Evolutionary conservation across 2,113 vertebrate genomes (phyloP).

Genomic region (Channa maculata): DNA sequence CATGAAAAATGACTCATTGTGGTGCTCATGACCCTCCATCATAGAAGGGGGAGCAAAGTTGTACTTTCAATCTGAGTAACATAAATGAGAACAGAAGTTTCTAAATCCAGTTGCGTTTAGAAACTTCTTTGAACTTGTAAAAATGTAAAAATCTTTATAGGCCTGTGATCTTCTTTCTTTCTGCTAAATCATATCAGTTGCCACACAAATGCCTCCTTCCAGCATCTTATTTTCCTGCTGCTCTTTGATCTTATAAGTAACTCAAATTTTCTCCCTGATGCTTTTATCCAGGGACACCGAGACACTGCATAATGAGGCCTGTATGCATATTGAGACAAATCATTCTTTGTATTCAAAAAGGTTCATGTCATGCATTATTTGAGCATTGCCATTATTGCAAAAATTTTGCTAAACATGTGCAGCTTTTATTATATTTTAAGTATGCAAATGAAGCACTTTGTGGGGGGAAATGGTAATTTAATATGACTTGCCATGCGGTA

Average conservation of each 20-base stretch:
- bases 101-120: neutral
- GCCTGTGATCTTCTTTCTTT: slow-evolving; percentile 39
- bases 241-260: slow-evolving; percentile 63
- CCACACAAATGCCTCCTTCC: slow-evolving; percentile 18
- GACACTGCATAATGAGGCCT: slow-evolving; percentile 3
- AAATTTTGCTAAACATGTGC: slow-evolving; percentile 8
- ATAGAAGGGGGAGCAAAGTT: neutral
- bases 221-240: slow-evolving; percentile 48
- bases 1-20: slow-evolving; percentile 13
- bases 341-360: slow-evolving; percentile 13
- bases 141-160: slow-evolving; percentile 29
- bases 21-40: no score
- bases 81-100: slow-evolving; percentile 11
- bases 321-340: neutral
- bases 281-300: slow-evolving; percentile 22
- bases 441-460: slow-evolving; percentile 28
- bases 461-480: slow-evolving; percentile 6
- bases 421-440: slow-evolving; percentile 4
- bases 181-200: slow-evolving; percentile 48
- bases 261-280: slow-evolving; percentile 29
- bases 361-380: slow-evolving; percentile 12
- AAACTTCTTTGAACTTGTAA: slow-evolving; percentile 9
- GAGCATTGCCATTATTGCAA: neutral
- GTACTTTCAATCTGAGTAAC: slow-evolving; percentile 5
- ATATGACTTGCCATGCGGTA: neutral